Conservation (phyloP, 2,888 invertebrate species). For the Tetranychus piercei region DNA sequence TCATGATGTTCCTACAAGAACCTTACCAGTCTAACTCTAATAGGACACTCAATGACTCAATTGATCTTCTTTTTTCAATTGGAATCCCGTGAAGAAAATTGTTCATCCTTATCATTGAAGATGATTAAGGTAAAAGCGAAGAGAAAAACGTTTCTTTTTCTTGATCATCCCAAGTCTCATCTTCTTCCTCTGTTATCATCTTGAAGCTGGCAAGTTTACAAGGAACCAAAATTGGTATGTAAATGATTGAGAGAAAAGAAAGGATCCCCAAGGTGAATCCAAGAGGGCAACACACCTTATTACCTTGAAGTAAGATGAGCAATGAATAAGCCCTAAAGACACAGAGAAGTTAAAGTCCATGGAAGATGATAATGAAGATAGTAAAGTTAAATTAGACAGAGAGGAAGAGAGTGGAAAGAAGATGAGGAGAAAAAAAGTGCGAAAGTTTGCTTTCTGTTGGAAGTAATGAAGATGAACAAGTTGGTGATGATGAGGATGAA, state of each 20-base stretch:
- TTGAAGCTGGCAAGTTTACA: no score
- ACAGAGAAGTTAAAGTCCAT: not conserved
- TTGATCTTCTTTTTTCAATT: not conserved
- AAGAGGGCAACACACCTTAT: not conserved
- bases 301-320: not conserved
- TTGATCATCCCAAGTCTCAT: no score
- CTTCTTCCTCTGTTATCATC: no score
- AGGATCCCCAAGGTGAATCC: not conserved
- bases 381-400: not conserved
- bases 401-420: not conserved
- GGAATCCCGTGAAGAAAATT: not conserved
- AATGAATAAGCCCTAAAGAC: not conserved
- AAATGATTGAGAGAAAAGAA: not conserved
- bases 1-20: not conserved
- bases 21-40: not conserved
- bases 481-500: constrained; percentile 2
- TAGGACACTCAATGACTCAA: not conserved
- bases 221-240: not conserved
- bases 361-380: not conserved
- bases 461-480: not conserved
- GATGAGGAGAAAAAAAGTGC: not conserved
- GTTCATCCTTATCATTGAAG: not conserved
- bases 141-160: not conserved
- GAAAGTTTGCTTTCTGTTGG: not conserved
- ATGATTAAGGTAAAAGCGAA: not conserved